These are phyloP conservation scores for Azemiops feae DNA, from an alignment of 2,113 vertebrate species.

Conservation along the genomic window DNA sequence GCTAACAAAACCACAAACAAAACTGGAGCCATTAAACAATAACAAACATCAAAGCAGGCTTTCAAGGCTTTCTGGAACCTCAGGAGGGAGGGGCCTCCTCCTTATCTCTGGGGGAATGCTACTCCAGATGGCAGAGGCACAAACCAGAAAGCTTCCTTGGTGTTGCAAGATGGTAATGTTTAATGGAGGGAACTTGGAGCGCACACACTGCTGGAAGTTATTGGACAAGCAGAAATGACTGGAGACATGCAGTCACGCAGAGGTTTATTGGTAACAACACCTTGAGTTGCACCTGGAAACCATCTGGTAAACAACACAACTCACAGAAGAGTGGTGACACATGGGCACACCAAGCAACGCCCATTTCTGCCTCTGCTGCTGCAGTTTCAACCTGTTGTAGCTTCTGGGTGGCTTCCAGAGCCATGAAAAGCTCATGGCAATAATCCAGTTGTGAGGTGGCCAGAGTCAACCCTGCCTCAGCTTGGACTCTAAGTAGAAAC, in stretches of 20 bases:
- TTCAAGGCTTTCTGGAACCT: background rate
- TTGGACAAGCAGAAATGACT: background rate
- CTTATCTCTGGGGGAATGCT: background rate
- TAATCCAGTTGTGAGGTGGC: background rate
- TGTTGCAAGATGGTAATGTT: background rate
- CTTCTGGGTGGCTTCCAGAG: background rate
- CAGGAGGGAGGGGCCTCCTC: background rate
- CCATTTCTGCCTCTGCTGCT: background rate
- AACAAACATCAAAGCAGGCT: background rate
- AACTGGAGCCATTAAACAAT: background rate
- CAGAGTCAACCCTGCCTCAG: background rate
- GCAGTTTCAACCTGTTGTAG: background rate
- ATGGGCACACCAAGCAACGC: background rate
- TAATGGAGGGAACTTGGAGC: background rate
- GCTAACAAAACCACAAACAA: background rate
- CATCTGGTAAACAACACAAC: background rate
- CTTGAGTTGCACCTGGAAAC: background rate
- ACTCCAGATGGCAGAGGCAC: background rate
- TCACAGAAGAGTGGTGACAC: background rate
- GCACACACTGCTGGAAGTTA: background rate
- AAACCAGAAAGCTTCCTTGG: background rate
- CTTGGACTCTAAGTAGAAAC: background rate
- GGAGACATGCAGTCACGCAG: background rate
- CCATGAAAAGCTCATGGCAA: background rate
- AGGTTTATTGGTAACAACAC: background rate